Conservation (phyloP, 2,888 invertebrate genomes). For the Nysson spinosus region DNA sequence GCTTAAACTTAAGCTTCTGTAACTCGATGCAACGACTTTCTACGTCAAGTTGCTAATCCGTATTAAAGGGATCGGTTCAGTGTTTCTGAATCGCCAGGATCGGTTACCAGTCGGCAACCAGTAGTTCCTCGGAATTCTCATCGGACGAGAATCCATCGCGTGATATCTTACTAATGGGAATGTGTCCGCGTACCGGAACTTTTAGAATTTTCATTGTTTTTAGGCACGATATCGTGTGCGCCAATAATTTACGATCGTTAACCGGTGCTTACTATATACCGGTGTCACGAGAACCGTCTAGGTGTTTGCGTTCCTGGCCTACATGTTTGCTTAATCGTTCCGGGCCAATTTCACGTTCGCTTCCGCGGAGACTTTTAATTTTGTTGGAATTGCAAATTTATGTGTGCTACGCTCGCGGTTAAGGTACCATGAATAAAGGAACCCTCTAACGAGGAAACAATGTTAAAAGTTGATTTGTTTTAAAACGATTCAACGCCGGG, state of each 20-base stretch:
- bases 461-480: no score
- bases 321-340: no score
- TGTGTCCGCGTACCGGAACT: constrained; percentile 13
- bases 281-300: background rate
- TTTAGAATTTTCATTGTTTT: constrained; percentile 15
- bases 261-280: background rate
- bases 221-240: background rate
- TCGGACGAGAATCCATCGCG: constrained; percentile 18
- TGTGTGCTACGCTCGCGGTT: no score
- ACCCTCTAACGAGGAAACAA: no score
- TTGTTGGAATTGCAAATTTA: no score
- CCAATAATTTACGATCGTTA: background rate
- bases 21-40: constrained; percentile 44
- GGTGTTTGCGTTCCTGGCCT: no score
- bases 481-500: no score
- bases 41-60: constrained; percentile 46
- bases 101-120: constrained; percentile 11
- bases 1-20: constrained; percentile 43
- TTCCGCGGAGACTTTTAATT: no score
- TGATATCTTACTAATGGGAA: constrained; percentile 28
- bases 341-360: no score
- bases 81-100: constrained; percentile 2
- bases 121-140: constrained; percentile 15
- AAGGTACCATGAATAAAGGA: no score
- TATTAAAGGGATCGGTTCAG: constrained; percentile 33